Percentiles rank a stretch among this genome's conserved stretches.
phyloP scores from a whole-genome alignment of 1,140 invertebrate species.

The roundworm (Caenorhabditis elegans) region WBcel235 BX284603.4:6437501-6438000 shows the following conservation, averaged over 20 bases:
- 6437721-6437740: slow-evolving; percentile 67
- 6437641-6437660: slow-evolving; percentile 31
- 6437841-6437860: slow-evolving; percentile 75
- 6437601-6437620: slow-evolving; percentile 82
- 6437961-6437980: slow-evolving; percentile 74
- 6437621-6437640: slow-evolving; percentile 77
- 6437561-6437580: slow-evolving; percentile 82
- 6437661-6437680: slow-evolving; percentile 72
- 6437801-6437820: slow-evolving; percentile 74
- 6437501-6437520: slow-evolving; percentile 70
- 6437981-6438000: slow-evolving; percentile 76
- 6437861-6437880: slow-evolving; percentile 78
- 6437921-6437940: slow-evolving; percentile 72
- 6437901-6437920: slow-evolving; percentile 76
- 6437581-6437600: slow-evolving; percentile 80
- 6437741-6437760: slow-evolving; percentile 37
- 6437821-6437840: slow-evolving; percentile 20
- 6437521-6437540: slow-evolving; percentile 69
- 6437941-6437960: slow-evolving; percentile 73
- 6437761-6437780: slow-evolving; percentile 76
- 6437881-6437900: slow-evolving; percentile 77
- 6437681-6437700: slow-evolving; percentile 78
- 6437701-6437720: slow-evolving; percentile 74
- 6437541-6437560: slow-evolving; percentile 75
- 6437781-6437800: slow-evolving; percentile 75